Evolutionary conservation across 2,797 vertebrate genomes (phyloP).

Genomic region (Xiphophorus birchmanni): DNA sequence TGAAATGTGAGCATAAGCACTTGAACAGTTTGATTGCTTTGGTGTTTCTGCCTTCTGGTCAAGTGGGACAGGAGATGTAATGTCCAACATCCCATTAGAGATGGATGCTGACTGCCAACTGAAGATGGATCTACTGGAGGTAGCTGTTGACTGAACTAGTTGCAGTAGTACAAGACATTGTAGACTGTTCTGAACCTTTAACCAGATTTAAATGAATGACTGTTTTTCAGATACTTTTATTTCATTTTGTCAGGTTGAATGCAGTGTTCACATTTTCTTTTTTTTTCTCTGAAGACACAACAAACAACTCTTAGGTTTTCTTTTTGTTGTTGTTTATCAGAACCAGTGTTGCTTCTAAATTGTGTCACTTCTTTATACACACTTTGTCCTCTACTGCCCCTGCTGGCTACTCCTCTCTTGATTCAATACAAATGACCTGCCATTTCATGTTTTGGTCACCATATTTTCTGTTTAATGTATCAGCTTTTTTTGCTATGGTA

Average conservation of each 20-base stretch:
- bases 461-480: background rate
- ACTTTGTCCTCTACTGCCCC: background rate
- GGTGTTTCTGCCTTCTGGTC: background rate
- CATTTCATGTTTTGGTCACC: background rate
- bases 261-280: background rate
- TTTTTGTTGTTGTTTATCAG: background rate
- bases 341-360: background rate
- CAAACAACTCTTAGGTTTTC: background rate
- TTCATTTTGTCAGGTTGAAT: background rate
- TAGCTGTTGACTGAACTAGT: background rate
- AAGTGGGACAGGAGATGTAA: background rate
- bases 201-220: too few species aligned
- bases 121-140: background rate
- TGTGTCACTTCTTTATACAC: background rate
- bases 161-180: background rate
- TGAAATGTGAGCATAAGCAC: background rate
- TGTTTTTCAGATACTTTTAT: background rate
- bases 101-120: background rate
- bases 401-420: background rate
- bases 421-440: background rate
- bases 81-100: background rate
- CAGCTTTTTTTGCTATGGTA: conserved; percentile 19
- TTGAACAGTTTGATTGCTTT: background rate
- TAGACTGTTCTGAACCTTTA: background rate
- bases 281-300: background rate